Evolutionary conservation across 2,113 vertebrate genomes (phyloP), one percentile per base, ranked within the genome.

Genomic region (Elephas maximus): DNA sequence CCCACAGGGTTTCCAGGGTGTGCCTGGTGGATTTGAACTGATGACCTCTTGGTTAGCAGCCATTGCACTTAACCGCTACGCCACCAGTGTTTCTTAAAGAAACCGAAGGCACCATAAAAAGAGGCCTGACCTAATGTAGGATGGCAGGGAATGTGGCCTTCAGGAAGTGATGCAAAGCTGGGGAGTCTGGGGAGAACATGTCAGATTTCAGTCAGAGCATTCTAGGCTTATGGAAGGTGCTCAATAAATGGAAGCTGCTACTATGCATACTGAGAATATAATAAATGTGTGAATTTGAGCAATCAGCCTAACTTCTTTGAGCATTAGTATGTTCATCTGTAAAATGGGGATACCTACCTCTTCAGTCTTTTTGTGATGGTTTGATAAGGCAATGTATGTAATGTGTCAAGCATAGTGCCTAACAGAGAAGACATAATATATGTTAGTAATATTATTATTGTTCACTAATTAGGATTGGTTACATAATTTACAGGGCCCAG

Each of bases 261-360:
- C 44, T 78, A 24, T 60, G 63, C 73, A 91, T 62, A 73, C 4
- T 51, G 63, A 92, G 1, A 67, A 20, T 23, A 86, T 7, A 88
- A 48, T 77, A 84, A 88, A 81, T 77, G 10, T 84, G 57, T 88
- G 63, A 90, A 80, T 24, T 88, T 94, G 24, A 93, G 30, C 51
- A 91, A 88, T 67, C 65, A 94, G n/a, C 30, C 83, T 96, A 88
- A 84, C 33, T 90, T 87, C 67, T 82, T 80, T 93, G 82, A 86
- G 53, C 3, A 33, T 95, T 33, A 51, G 20, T 78, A 48, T 88
- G 83, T 76, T 94, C 60, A 86, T n/a, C 26, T 77, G 7, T 57
- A 57, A 93, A 91, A 78, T 57, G 73, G 14, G 33, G 23, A 33
- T 71, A 93, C 8, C 15, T 94, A 71, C 48, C 26, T 53, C 37